Evolutionary conservation across 2,797 vertebrate species (phyloP).

Genomic region (Bradypodion pumilum): DNA sequence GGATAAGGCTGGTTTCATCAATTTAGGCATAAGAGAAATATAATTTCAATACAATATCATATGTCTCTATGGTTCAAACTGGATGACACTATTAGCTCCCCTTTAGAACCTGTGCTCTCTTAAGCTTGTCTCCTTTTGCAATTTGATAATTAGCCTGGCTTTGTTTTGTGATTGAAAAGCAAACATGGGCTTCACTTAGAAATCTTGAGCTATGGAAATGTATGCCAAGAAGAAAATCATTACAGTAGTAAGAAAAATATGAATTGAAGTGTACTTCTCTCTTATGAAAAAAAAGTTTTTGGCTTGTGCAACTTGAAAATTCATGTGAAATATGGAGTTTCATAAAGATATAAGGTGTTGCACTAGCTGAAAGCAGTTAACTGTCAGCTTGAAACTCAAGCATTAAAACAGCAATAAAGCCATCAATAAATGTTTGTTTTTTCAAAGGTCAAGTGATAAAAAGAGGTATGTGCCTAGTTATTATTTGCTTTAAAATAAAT

Average conservation of each 20-base stretch:
- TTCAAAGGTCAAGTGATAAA: slow-evolving; percentile 39
- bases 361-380: slow-evolving; percentile 13
- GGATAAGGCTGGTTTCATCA: neutral
- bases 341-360: slow-evolving; percentile 5
- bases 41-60: neutral
- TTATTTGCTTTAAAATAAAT: slow-evolving; percentile 31
- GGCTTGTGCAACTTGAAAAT: neutral
- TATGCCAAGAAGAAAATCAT: too few relatives aligned
- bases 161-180: too few relatives aligned
- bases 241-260: too few relatives aligned
- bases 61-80: too few relatives aligned
- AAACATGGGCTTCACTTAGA: too few relatives aligned
- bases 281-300: neutral
- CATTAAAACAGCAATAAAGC: slow-evolving; percentile 36
- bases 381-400: slow-evolving; percentile 1
- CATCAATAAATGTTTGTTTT: slow-evolving; percentile 35
- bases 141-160: too few relatives aligned
- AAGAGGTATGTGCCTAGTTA: slow-evolving; percentile 15
- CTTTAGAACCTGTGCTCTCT: too few relatives aligned
- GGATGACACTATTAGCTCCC: too few relatives aligned
- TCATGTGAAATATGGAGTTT: slow-evolving; percentile 18
- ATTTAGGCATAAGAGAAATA: neutral
- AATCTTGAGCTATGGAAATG: too few relatives aligned
- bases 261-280: slow-evolving; percentile 3
- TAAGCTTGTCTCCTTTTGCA: too few relatives aligned